A percentile compares a stretch with the other conserved stretches of the same genome.
Conservation (phyloP, 2,888 invertebrate species). For the Tachina grossa region DNA sequence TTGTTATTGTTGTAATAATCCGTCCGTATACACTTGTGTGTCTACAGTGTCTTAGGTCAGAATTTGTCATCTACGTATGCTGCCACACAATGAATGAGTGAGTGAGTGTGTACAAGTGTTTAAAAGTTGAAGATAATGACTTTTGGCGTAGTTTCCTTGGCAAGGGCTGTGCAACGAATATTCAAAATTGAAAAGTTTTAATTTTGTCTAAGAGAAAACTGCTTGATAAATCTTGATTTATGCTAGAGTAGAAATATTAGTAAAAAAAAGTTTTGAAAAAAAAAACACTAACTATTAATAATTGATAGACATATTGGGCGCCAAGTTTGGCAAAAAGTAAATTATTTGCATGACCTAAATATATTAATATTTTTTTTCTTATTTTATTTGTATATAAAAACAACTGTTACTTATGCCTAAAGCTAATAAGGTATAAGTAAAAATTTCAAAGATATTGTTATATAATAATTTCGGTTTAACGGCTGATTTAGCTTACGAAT, state of each 20-base stretch:
- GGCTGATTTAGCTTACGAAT: too few relatives aligned
- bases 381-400: too few relatives aligned
- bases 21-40: constrained; percentile 17
- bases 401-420: too few relatives aligned
- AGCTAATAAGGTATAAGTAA: too few relatives aligned
- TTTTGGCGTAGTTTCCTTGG: constrained; percentile 59
- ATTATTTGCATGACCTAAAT: not conserved
- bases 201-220: constrained; percentile 45
- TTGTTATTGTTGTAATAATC: not conserved
- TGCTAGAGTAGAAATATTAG: constrained; percentile 31
- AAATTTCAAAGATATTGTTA: too few relatives aligned
- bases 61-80: constrained; percentile 43
- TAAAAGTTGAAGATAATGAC: constrained; percentile 56
- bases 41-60: constrained; percentile 60
- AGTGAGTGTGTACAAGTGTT: constrained; percentile 26
- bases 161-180: constrained; percentile 22
- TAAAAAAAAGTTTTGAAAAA: not conserved
- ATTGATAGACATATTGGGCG: constrained; percentile 44
- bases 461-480: too few relatives aligned
- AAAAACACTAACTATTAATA: constrained; percentile 16
- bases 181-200: constrained; percentile 57
- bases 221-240: constrained; percentile 41
- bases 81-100: constrained; percentile 12
- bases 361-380: too few relatives aligned
- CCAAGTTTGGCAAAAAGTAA: constrained; percentile 20